phyloP scores from a whole-genome alignment of 2,888 invertebrate species.

The Xanthia togata region DNA sequence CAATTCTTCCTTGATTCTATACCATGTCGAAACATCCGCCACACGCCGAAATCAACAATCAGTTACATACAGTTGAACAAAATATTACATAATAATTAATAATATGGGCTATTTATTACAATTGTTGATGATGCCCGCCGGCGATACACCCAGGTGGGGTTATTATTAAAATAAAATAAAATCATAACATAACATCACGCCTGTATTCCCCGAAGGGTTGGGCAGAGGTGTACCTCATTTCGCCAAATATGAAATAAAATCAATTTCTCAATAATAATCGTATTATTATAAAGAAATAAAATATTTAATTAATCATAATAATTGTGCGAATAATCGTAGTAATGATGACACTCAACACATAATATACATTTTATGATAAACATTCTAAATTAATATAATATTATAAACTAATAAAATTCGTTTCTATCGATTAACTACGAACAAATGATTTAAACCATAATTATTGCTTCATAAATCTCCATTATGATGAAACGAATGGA shows the following conservation, averaged over 20 bases:
- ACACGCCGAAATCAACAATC: conserved; percentile 43
- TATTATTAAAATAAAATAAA: conserved; percentile 48
- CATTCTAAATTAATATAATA: conserved; percentile 67
- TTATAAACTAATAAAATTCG: conserved; percentile 79
- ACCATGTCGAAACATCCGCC: conserved; percentile 46
- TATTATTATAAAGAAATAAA: conserved; percentile 62
- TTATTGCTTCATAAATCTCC: conserved; percentile 85
- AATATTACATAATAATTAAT: conserved; percentile 47
- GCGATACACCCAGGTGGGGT: conserved; percentile 57
- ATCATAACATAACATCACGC: too few relatives aligned
- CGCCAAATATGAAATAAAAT: conserved; percentile 43
- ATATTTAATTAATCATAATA: conserved; percentile 67
- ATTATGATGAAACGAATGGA: conserved; percentile 74
- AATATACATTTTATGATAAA: conserved; percentile 70
- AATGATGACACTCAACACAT: conserved; percentile 75
- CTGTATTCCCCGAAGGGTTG: too few relatives aligned
- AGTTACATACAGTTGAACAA: conserved; percentile 39
- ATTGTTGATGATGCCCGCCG: conserved; percentile 49
- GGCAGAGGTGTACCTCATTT: too few relatives aligned
- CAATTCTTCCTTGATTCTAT: conserved; percentile 67
- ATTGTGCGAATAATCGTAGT: conserved; percentile 79
- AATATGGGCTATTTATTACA: conserved; percentile 49
- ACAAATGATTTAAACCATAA: conserved; percentile 78
- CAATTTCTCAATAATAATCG: conserved; percentile 55
- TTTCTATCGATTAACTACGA: conserved; percentile 71